phyloP scores from a whole-genome alignment of 2,113 vertebrate species.

The Megaceryle torquata region DNA sequence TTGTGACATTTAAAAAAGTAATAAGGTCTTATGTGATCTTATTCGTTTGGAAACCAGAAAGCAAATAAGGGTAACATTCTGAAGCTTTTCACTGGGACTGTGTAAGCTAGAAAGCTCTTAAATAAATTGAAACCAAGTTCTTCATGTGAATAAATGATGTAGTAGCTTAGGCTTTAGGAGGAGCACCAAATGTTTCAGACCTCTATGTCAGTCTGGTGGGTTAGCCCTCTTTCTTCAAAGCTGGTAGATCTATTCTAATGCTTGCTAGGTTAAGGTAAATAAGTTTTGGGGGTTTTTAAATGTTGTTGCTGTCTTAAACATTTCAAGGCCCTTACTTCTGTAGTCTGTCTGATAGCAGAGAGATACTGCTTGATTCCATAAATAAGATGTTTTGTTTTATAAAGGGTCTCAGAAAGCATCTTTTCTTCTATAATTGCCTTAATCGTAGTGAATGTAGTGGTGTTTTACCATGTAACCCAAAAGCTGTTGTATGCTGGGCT shows the following conservation, averaged over 20 bases:
- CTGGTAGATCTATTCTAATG: neutral
- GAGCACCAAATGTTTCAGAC: slow-evolving; percentile 4
- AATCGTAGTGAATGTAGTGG: fast-evolving
- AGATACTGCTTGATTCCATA: neutral
- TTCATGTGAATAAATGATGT: slow-evolving; percentile 27
- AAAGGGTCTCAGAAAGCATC: neutral
- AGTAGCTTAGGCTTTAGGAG: slow-evolving; percentile 15
- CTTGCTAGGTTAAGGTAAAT: neutral
- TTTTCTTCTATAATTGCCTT: neutral
- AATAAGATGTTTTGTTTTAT: neutral
- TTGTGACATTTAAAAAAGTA: slow-evolving; percentile 62
- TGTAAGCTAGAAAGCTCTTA: slow-evolving; percentile 44
- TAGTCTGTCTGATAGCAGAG: neutral
- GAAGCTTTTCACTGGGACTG: slow-evolving; percentile 2
- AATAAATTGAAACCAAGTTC: slow-evolving; percentile 38
- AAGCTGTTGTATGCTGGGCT: neutral
- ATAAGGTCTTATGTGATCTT: slow-evolving; percentile 29
- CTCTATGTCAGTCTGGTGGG: neutral
- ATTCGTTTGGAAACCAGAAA: neutral
- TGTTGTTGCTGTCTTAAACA: neutral
- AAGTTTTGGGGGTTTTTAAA: neutral
- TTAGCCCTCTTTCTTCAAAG: neutral
- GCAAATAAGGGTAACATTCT: slow-evolving; percentile 9
- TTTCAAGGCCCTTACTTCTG: neutral
- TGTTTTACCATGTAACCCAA: neutral